Evolutionary conservation across 2,113 vertebrate species (phyloP).

Genomic region (Pycnonotus jocosus): DNA sequence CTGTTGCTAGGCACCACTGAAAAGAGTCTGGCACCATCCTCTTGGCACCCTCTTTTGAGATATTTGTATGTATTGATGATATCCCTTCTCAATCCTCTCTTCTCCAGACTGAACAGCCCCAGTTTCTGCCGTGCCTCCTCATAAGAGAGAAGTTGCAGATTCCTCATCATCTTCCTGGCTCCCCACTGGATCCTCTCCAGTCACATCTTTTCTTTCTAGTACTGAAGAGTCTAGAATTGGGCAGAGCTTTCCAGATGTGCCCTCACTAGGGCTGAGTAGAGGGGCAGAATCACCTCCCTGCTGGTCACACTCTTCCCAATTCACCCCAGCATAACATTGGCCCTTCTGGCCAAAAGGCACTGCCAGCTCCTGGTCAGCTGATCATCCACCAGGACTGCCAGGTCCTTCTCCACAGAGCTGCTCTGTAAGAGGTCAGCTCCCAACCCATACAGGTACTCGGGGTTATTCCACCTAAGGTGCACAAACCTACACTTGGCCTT

Average conservation of each 20-base stretch:
- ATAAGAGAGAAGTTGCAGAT: not conserved
- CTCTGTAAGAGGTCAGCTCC: not conserved
- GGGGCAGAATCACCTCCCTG: not conserved
- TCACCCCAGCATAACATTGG: not conserved
- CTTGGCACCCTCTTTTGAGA: not conserved
- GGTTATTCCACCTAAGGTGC: not conserved
- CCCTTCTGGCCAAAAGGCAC: not conserved
- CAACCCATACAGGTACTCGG: not conserved
- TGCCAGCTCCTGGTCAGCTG: not conserved
- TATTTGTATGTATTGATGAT: not conserved
- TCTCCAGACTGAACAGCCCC: not conserved
- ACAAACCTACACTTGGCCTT: not conserved
- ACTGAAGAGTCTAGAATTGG: not conserved
- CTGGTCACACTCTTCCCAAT: rapidly evolving
- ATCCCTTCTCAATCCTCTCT: not conserved
- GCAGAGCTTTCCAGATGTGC: not conserved
- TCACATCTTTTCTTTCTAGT: not conserved
- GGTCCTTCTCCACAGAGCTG: not conserved
- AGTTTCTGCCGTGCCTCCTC: not conserved
- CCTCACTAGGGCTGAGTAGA: not conserved
- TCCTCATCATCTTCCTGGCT: not conserved
- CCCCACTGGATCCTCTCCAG: not conserved
- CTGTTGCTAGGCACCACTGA: not conserved
- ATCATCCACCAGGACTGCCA: not conserved
- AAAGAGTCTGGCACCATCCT: not conserved